phyloP scores from a whole-genome alignment of 2,113 vertebrate genomes.

The Hypanus sabinus region DNA sequence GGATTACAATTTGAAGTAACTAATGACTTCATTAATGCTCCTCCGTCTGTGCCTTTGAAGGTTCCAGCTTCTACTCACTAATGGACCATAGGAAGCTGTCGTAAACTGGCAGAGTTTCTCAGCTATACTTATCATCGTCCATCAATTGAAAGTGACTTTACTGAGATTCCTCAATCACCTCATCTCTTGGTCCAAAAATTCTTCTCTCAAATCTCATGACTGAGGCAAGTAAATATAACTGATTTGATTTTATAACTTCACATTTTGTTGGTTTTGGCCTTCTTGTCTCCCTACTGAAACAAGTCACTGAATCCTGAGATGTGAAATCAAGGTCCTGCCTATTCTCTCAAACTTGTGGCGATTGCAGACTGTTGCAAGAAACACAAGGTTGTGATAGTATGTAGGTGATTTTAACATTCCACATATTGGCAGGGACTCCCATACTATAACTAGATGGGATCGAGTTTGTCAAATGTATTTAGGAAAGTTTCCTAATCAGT shows the following conservation, averaged over 20 bases:
- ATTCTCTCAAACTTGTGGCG: neutral
- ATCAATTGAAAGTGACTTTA: neutral
- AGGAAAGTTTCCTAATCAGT: no score
- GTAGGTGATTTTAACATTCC: no score
- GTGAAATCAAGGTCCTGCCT: neutral
- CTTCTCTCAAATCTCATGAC: slow-evolving; percentile 24
- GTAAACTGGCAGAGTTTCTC: neutral
- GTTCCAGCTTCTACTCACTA: neutral
- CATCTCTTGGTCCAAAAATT: neutral
- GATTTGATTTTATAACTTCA: neutral
- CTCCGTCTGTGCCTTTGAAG: neutral
- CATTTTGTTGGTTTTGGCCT: neutral
- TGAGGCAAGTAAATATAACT: neutral
- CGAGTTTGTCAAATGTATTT: no score
- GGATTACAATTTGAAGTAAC: neutral
- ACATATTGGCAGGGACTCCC: no score
- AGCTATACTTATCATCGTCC: neutral
- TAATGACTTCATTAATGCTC: neutral
- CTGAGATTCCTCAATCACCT: neutral
- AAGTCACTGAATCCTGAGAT: neutral
- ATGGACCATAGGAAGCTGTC: neutral
- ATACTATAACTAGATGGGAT: no score
- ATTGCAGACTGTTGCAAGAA: no score
- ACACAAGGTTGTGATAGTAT: no score
- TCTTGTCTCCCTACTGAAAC: neutral